Evolutionary conservation across 2,888 invertebrate genomes (phyloP), one percentile per base, ranked within the genome.

Genomic region (Leucophora obtusa): DNA sequence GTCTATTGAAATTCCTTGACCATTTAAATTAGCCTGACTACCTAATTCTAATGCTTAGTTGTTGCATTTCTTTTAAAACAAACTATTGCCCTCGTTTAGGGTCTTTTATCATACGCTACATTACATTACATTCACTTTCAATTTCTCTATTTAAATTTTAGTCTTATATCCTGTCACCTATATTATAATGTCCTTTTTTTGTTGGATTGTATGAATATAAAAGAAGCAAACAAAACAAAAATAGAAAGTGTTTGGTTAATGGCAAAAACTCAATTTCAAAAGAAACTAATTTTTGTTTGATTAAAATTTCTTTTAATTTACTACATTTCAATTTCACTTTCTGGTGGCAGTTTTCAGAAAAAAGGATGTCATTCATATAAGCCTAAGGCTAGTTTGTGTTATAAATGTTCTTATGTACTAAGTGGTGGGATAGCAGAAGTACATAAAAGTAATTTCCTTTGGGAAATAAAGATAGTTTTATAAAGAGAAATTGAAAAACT

Each of bases 201-300:
- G 1, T 38, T 1, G 38, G 51, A 14, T 28, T 21, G n/a, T 43
- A 9, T 28, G 14, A 38, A 38, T 11, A n/a, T 56, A 28, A 7
- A 9, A 58, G 33, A 28, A 8, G n/a, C 17, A 15, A 28, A 28
- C 28, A 28, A 28, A 28, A 56, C 15, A 21, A 10, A 28, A 14
- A 53, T 54, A 47, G 33, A 15, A 15, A 10, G 47, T 62, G 21
- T 47, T 47, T 60, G 28, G 28, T 63, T 50, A 8, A 11, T 63
- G 2, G 21, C 7, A 38, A 38, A 38, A 35, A 59, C 18, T 17
- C 14, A 56, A 33, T 33, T 56, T 74, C 58, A 70, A 74, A 73
- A 53, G 53, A 68, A 58, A 63, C 54, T 59, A 65, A 69, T 73
- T 76, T 73, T 59, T 81, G 65, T 81, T 76, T 76, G 76, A 81